Evolutionary conservation across 2,113 vertebrate genomes (phyloP).

Genomic region (Triplophysa tibetana): DNA sequence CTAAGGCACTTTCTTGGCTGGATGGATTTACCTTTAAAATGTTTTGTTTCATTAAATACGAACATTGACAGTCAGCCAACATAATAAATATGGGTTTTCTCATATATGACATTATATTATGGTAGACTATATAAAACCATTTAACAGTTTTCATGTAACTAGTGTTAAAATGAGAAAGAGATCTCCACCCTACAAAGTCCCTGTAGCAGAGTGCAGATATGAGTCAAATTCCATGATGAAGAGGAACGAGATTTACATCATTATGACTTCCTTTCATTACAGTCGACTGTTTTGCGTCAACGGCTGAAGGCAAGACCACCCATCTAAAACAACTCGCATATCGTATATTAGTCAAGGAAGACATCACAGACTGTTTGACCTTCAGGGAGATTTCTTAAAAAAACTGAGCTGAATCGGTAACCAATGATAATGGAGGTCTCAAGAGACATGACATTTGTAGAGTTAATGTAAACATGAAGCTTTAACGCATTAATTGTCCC

Average conservation of each 20-base stretch:
- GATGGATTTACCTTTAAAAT: not conserved
- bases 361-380: not conserved
- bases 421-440: not conserved
- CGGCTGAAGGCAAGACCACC: not conserved
- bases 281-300: not conserved
- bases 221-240: not conserved
- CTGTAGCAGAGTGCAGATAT: conserved; percentile 17
- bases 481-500: conserved; percentile 35
- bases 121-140: conserved; percentile 15
- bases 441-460: conserved; percentile 14
- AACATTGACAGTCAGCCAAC: conserved; percentile 6
- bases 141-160: conserved; percentile 46
- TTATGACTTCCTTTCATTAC: conserved; percentile 1
- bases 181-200: conserved; percentile 5
- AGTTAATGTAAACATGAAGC: conserved; percentile 44
- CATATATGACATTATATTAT: not conserved
- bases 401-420: not conserved
- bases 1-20: conserved; percentile 28
- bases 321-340: not conserved
- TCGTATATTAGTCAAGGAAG: not conserved
- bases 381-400: not conserved
- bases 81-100: conserved; percentile 2
- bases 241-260: not conserved
- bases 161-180: conserved; percentile 41
- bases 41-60: not conserved